Evolutionary conservation across 2,113 vertebrate genomes (phyloP).

Genomic region (Tragelaphus buxtoni): DNA sequence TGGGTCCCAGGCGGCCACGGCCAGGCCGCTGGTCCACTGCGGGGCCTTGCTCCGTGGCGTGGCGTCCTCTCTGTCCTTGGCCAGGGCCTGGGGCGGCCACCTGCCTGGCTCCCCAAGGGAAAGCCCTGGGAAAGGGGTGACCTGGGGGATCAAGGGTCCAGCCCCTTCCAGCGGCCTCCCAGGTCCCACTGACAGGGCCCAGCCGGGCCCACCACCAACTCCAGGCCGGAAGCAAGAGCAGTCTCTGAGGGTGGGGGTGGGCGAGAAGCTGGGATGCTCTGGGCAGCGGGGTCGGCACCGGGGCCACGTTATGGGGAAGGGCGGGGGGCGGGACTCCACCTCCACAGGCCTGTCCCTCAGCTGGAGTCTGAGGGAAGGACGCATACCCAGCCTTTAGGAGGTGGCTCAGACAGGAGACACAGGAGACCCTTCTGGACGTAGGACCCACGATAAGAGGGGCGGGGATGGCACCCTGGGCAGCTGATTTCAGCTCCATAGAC

Average conservation of each 20-base stretch:
- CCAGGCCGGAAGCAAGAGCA: neutral
- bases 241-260: rapidly evolving
- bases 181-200: neutral
- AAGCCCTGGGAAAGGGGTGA: neutral
- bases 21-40: rapidly evolving
- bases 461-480: no score
- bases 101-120: no score
- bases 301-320: neutral
- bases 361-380: neutral
- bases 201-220: neutral
- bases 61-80: neutral
- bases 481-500: neutral
- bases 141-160: no score
- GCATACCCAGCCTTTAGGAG: rapidly evolving
- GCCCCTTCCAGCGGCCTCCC: neutral
- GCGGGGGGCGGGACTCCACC: neutral
- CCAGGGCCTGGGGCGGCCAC: no score
- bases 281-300: no score
- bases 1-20: neutral
- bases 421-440: neutral
- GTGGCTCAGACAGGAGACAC: neutral
- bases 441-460: rapidly evolving
- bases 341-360: neutral
- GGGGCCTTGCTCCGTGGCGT: neutral
- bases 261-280: neutral